These are phyloP conservation scores for Drosophila melanogaster DNA, from an alignment of 1,140 invertebrate species.

Conservation along the genomic window Release_6_plus_ISO1_MT NT_037436.4:11889001-11889500, in stretches of 20 bases:
- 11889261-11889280: not conserved
- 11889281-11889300: not conserved
- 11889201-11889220: conserved; percentile 9
- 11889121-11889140: conserved; percentile 43
- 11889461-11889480: too few species aligned
- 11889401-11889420: not conserved
- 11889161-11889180: conserved; percentile 13
- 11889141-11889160: conserved; percentile 20
- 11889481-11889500: too few species aligned
- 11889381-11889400: not conserved
- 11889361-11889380: not conserved
- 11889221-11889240: not conserved
- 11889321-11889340: not conserved
- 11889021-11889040: conserved; percentile 8
- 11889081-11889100: conserved; percentile 23
- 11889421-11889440: not conserved
- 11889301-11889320: not conserved
- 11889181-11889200: not conserved
- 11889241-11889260: too few species aligned
- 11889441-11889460: not conserved
- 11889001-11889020: conserved; percentile 5
- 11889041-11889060: conserved; percentile 8
- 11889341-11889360: not conserved
- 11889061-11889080: not conserved
- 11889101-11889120: conserved; percentile 15